These are phyloP conservation scores for Brachionus manjavacas DNA, from an alignment of 1,140 invertebrate genomes.

Conservation along the genomic window DNA sequence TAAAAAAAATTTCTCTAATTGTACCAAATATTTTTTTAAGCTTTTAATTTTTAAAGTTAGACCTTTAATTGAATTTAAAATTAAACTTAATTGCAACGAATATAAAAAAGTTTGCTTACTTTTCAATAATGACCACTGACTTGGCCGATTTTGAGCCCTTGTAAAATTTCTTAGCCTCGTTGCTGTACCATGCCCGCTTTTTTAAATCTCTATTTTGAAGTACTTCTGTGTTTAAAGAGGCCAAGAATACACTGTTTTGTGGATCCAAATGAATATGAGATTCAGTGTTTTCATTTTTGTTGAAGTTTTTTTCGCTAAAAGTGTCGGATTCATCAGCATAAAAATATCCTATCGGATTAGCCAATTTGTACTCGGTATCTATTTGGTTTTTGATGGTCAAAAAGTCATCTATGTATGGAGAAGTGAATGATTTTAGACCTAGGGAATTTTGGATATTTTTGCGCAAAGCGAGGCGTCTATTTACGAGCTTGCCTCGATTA, in stretches of 20 bases:
- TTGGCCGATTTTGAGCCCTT: background rate
- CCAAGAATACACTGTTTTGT: background rate
- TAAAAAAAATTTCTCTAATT: too few species aligned
- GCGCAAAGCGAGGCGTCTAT: background rate
- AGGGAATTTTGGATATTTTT: background rate
- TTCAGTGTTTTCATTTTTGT: background rate
- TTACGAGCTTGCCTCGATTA: slow-evolving; percentile 14
- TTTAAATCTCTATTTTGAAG: background rate
- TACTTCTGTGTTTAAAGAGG: background rate
- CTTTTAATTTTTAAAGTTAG: too few species aligned
- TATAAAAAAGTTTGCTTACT: background rate
- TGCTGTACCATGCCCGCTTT: background rate
- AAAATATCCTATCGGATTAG: background rate
- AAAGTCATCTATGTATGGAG: background rate
- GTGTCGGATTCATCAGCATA: background rate
- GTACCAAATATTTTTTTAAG: too few species aligned
- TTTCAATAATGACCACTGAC: slow-evolving; percentile 3
- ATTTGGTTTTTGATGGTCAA: background rate
- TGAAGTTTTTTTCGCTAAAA: background rate
- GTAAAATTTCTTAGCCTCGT: slow-evolving; percentile 9
- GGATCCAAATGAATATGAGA: background rate
- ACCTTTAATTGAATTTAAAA: too few species aligned
- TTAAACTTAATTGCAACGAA: too few species aligned
- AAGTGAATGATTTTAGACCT: background rate
- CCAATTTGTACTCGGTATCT: background rate